Base-by-base conservation (phyloP, 2,113 vertebrate genomes). In the Camelus dromedarius region DNA sequence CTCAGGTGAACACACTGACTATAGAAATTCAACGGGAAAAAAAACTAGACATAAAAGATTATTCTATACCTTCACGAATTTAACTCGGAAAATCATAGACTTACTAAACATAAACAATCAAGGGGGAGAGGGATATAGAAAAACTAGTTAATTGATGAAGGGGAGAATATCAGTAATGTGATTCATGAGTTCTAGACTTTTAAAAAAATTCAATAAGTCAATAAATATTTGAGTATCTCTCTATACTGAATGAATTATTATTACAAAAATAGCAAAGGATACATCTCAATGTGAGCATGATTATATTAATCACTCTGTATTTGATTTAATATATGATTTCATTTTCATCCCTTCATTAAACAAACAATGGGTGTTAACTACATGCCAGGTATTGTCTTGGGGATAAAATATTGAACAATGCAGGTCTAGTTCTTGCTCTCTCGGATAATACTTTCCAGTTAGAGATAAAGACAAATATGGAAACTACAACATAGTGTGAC, bases 291-390 rank as follows among this genome's bases (percentile, higher is more conserved):
- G 32, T 22, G 79, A 88, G 6, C 13, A 58, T 93, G 15, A 24
- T 79, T 95, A 58, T 64, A 88, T 92, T 76, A 75, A 79, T 52
- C n/a, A 84, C 11, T 48, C 14, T 79, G 1, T 50, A 87, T 79
- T 91, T 91, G 46, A 83, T 28, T 96, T 80, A 66, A 77, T 42
- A 81, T 66, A 91, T 70, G 26, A 75, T 92, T 80, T 86, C 19
- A 88, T 77, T 94, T 89, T 88, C 24, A 90, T 80, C 80, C 9
- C 83, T 89, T 66, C 26, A 91, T 54, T 96, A 86, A 79, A 80
- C 30, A 91, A 86, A 35, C 48, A 92, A 79, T 56, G 15, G 75
- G 2, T 81, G 87, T 80, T 82, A 64, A 95, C 77, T 58, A 67
- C 22, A 13, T 60, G 11, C 28, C 89, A 92, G 13, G 13, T 80